These are phyloP conservation scores for Campoplex capitator DNA, from an alignment of 2,888 invertebrate species.

Conservation along the genomic window DNA sequence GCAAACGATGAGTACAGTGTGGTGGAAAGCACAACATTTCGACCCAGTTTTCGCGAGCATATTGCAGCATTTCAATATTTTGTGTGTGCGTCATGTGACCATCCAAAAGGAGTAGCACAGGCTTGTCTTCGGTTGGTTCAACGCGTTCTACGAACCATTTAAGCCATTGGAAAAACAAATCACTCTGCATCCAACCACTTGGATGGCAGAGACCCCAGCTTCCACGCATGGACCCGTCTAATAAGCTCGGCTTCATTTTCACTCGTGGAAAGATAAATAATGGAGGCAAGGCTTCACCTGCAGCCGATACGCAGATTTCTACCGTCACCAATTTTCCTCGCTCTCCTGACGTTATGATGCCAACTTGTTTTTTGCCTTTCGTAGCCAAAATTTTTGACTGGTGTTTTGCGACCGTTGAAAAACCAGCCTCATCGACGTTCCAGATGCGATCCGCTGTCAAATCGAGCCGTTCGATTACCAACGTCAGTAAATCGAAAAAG, in stretches of 20 bases:
- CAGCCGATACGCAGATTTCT: neutral
- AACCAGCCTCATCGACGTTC: neutral
- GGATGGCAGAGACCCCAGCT: neutral
- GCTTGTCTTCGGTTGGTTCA: no score
- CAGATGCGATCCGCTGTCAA: neutral
- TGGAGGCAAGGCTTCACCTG: neutral
- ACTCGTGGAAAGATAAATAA: neutral
- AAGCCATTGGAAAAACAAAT: neutral
- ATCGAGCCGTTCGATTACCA: neutral
- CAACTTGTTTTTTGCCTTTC: neutral
- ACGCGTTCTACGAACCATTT: no score
- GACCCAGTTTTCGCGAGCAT: neutral
- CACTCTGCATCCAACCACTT: constrained; percentile 2
- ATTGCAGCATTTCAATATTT: neutral
- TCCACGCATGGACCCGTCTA: neutral
- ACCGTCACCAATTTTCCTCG: neutral
- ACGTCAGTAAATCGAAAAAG: neutral
- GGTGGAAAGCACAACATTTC: neutral
- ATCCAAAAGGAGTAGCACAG: neutral
- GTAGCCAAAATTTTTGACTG: neutral
- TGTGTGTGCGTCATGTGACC: no score
- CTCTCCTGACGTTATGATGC: neutral
- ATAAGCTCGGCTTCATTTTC: neutral
- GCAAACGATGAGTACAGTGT: neutral
- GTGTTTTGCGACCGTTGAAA: neutral